phyloP scores from a whole-genome alignment of 2,888 invertebrate species.

The Lottia scabra region DNA sequence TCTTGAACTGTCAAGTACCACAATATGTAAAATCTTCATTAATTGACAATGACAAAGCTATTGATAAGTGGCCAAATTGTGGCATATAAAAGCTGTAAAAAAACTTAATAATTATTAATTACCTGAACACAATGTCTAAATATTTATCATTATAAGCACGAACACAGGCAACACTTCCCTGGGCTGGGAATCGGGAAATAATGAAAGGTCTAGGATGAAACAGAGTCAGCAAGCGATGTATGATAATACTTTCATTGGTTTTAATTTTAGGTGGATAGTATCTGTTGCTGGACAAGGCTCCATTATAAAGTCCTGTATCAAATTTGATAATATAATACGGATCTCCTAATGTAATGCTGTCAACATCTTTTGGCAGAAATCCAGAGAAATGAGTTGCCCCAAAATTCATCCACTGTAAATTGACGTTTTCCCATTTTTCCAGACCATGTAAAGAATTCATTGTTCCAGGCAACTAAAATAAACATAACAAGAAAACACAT shows the following conservation, averaged over 20 bases:
- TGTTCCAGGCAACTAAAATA: conserved; percentile 21
- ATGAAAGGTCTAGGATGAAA: conserved; percentile 67
- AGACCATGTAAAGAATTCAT: conserved; percentile 48
- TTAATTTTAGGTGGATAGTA: conserved; percentile 55
- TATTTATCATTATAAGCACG: conserved; percentile 58
- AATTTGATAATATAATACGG: conserved; percentile 29
- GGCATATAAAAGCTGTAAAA: too few species aligned
- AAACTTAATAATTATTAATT: conserved; percentile 9
- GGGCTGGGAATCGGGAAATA: conserved; percentile 59
- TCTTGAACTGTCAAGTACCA: too few species aligned
- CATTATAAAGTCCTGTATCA: conserved; percentile 19
- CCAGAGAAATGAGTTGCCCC: conserved; percentile 51
- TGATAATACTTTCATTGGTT: conserved; percentile 37
- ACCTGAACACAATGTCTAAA: conserved; percentile 66
- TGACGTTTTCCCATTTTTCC: conserved; percentile 49
- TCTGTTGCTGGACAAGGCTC: conserved; percentile 49
- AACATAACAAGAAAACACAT: too few species aligned
- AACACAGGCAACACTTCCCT: conserved; percentile 57
- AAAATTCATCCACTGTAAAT: conserved; percentile 45
- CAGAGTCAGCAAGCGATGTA: conserved; percentile 60
- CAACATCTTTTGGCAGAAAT: conserved; percentile 48
- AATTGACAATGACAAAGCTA: too few species aligned
- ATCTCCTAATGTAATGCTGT: conserved; percentile 25
- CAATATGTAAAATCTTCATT: too few species aligned
- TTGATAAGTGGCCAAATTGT: too few species aligned